Evolutionary conservation across 2,888 invertebrate species (phyloP), one percentile per base, ranked within the genome.

Genomic region (Morpho achilles): DNA sequence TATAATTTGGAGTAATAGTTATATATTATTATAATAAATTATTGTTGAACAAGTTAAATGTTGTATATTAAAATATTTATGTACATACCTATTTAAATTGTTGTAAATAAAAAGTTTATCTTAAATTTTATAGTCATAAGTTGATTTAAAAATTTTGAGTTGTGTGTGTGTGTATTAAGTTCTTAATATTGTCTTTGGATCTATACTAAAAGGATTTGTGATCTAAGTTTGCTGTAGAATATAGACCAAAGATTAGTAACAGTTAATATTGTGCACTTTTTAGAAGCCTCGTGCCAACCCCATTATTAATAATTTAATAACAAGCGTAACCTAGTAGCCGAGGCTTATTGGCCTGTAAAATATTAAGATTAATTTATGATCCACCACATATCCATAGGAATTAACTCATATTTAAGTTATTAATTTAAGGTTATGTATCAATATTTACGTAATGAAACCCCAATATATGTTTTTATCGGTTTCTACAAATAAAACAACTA

Each of bases 21-120:
- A 45, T 53, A 53, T 47, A 47, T 47, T 47, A 57, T 58, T 61
- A 62, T 64, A 61, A 62, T 54, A 64, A 63, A 62, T 66, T 69
- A 75, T 77, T 82, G 80, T 75, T 79, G 77, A 75, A 74, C 79
- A 79, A 77, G 74, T 79, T 79, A 73, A 72, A 81, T 80, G 77
- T 84, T 84, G 79, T 82, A 77, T 80, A 81, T 78, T 77, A 74
- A 79, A 79, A 79, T 80, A 68, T 71, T 65, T 82, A 69, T 71
- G 74, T 84, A 78, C 81, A 87, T 87, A 87, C 77, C 79, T 85
- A 84, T 76, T 80, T 79, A 79, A 82, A 83, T 87, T 86, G 82
- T 85, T 87, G 87, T 88, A 87, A 86, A 87, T 88, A 86, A 77
- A 87, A 85, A 85, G 85, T 86, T 75, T 85, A 88, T 84, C 73